A percentile compares a stretch with the other conserved stretches of the same genome.
phyloP scores from a whole-genome alignment of 2,113 vertebrate species.

The Pipa parva region DNA sequence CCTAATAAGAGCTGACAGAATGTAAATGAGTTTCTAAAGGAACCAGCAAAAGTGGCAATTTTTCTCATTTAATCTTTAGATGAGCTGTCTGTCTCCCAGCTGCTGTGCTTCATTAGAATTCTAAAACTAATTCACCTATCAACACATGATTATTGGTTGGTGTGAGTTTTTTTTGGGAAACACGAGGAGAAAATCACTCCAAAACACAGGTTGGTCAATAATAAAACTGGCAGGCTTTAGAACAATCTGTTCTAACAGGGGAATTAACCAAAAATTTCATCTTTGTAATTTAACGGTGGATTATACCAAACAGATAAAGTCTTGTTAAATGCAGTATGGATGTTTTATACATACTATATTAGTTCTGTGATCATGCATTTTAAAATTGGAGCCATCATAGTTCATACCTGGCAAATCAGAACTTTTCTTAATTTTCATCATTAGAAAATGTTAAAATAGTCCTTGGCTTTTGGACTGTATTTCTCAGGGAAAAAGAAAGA shows the following conservation, averaged over 20 bases:
- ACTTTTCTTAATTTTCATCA: too few relatives aligned
- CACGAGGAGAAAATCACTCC: slow-evolving; percentile 57
- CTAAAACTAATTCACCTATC: slow-evolving; percentile 69
- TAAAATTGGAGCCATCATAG: too few relatives aligned
- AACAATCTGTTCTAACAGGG: slow-evolving; percentile 47
- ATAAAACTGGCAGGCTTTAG: slow-evolving; percentile 50
- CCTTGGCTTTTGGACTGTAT: too few relatives aligned
- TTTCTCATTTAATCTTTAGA: slow-evolving; percentile 92
- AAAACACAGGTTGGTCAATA: slow-evolving; percentile 51
- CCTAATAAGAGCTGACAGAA: slow-evolving; percentile 92
- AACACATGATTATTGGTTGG: slow-evolving; percentile 69
- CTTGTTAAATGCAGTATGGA: slow-evolving; percentile 29
- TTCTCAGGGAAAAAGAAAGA: too few relatives aligned
- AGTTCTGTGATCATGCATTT: slow-evolving; percentile 14
- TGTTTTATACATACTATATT: slow-evolving; percentile 9
- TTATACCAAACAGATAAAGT: slow-evolving; percentile 37
- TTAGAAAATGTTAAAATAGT: too few relatives aligned
- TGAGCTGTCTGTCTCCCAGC: slow-evolving; percentile 79
- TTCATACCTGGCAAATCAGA: too few relatives aligned
- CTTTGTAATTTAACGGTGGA: slow-evolving; percentile 26
- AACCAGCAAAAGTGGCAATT: slow-evolving; percentile 84
- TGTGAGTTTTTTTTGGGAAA: slow-evolving; percentile 57
- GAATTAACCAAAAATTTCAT: slow-evolving; percentile 46
- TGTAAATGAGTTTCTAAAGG: slow-evolving; percentile 94
- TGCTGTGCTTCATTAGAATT: slow-evolving; percentile 76